Base-by-base conservation (phyloP, 2,888 invertebrate genomes). In the Sylvicola cinctus region DNA sequence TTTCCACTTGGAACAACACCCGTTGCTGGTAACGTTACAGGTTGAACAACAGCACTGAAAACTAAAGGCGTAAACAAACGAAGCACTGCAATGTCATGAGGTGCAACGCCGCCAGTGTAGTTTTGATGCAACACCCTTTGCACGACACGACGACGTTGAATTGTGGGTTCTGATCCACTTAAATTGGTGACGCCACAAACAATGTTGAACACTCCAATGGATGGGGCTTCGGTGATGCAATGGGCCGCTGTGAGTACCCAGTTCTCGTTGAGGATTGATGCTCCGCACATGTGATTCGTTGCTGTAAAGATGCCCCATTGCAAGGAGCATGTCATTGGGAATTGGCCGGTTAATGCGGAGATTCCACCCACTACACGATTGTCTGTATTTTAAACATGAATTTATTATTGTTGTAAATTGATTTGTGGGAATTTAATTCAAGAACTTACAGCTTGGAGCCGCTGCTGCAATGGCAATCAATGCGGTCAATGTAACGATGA, bases 201-300 rank as follows among this genome's bases (percentile, higher is more conserved):
- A n/a, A 28, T n/a, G 28, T 13, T 6, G 4, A 13, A 7, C 4
- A 28, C 28, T 7, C 28, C 28, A n/a, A 20, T 20, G 20, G 20
- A 6, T 20, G 40, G 30, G 5, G 33, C 35, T 5, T 36, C 17
- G 20, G 29, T 20, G 11, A 41, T 28, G 33, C 42, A 42, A 32
- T 42, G 42, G 10, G 40, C 42, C 3, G 41, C 42, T 8, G 39
- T 41, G 15, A 42, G 14, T 11, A 41, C 33, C 39, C 38, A 20
- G 13, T 42, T 37, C 34, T 38, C 36, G 31, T 39, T 32, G 13
- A 38, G 37, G 26, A 42, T 27, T n/a, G 42, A 29, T 31, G 32
- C 41, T 15, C 36, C 41, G 32, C 42, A 42, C 10, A 37, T 25
- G 15, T 34, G 34, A 5, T 5, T 8, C 4, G 30, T 4, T 4